A percentile compares a stretch with the other conserved stretches of the same genome.
phyloP scores from a whole-genome alignment of 2,113 vertebrate genomes.

The Zapus hudsonius region DNA sequence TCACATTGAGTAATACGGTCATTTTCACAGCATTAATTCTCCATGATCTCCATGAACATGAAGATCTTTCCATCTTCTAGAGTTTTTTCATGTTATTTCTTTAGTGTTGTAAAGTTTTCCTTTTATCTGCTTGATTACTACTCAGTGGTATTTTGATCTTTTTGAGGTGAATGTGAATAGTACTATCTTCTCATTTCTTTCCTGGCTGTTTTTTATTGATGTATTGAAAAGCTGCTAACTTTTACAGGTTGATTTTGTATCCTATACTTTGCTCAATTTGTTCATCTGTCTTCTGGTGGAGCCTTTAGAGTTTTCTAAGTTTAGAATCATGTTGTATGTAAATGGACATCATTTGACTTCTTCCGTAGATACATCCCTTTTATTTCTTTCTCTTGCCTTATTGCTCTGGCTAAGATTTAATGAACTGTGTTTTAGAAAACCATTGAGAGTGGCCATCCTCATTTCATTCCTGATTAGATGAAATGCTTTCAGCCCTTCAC shows the following conservation, averaged over 20 bases:
- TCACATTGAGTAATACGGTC: not conserved
- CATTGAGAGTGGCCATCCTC: not conserved
- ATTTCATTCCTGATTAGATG: not conserved
- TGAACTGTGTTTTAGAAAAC: not conserved
- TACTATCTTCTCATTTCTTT: no score
- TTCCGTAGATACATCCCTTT: not conserved
- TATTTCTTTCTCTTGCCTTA: not conserved
- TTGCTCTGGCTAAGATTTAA: not conserved
- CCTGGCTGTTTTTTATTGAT: not conserved
- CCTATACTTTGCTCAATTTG: not conserved
- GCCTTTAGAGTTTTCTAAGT: not conserved
- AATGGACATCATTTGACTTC: not conserved
- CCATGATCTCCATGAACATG: not conserved
- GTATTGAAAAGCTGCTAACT: not conserved
- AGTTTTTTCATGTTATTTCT: not conserved
- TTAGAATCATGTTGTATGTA: not conserved
- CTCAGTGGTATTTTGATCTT: not conserved
- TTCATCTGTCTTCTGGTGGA: not conserved
- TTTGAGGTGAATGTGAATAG: not conserved
- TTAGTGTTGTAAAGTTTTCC: not conserved
- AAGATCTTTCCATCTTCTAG: not conserved
- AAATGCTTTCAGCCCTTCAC: not conserved
- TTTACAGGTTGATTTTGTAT: not conserved
- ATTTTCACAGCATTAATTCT: not conserved
- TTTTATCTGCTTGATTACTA: not conserved